These are phyloP conservation scores for Drosophila lowei DNA, from an alignment of 1,140 invertebrate genomes.

Conservation along the genomic window DNA sequence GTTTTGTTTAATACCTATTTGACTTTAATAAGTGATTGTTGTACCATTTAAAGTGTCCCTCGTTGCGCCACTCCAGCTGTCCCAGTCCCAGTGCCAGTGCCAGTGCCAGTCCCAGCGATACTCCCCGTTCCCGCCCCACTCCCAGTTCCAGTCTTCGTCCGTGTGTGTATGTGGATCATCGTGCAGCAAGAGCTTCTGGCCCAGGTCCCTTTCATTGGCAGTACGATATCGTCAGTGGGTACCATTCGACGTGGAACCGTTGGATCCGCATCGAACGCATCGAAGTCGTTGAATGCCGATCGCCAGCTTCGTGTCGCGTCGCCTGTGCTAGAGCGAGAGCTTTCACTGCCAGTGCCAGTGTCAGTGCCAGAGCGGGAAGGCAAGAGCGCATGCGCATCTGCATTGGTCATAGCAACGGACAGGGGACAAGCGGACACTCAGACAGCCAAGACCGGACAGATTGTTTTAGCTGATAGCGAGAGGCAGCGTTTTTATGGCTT, in stretches of 20 bases:
- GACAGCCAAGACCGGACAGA: conserved; percentile 11
- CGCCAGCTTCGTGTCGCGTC: conserved; percentile 7
- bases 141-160: background rate
- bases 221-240: conserved; percentile 40
- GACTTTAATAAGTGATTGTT: conserved; percentile 83
- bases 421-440: conserved; percentile 12
- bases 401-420: conserved; percentile 4
- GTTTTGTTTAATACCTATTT: conserved; percentile 82
- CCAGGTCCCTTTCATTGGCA: conserved; percentile 36
- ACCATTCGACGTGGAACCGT: conserved; percentile 34
- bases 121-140: background rate
- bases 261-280: conserved; percentile 19
- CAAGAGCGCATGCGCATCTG: conserved; percentile 44
- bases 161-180: conserved; percentile 35
- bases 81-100: background rate
- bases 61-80: conserved; percentile 57
- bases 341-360: background rate
- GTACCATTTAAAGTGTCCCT: conserved; percentile 74
- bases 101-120: background rate
- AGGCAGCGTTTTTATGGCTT: conserved; percentile 62
- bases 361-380: background rate
- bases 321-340: conserved; percentile 1
- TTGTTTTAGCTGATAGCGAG: conserved; percentile 41
- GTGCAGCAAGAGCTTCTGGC: conserved; percentile 21
- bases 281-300: conserved; percentile 18